These are phyloP conservation scores for Amphipoea oculea DNA, from an alignment of 2,888 invertebrate species.

Conservation along the genomic window DNA sequence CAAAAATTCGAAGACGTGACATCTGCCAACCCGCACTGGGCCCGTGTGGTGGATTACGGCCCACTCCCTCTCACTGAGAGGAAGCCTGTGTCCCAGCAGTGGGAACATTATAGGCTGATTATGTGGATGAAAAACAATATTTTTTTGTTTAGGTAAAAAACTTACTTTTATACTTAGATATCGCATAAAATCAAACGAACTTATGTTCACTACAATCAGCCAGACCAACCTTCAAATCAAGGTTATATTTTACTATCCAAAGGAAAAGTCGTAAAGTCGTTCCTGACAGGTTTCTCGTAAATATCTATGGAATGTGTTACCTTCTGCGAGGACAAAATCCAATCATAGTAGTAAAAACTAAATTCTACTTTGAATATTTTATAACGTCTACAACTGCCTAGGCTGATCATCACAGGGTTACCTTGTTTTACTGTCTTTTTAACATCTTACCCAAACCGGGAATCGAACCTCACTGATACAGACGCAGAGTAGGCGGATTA, in stretches of 20 bases:
- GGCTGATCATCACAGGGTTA: neutral
- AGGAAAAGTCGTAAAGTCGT: constrained; percentile 46
- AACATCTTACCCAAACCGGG: neutral
- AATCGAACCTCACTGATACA: constrained; percentile 2
- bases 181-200: constrained; percentile 26
- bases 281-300: constrained; percentile 19
- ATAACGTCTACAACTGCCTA: neutral
- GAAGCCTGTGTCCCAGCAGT: too few species aligned
- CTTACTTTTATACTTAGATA: neutral
- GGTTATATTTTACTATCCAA: constrained; percentile 50
- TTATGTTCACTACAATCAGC: constrained; percentile 13
- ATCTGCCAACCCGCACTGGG: too few species aligned
- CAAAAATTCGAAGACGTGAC: too few species aligned
- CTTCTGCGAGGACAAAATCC: neutral
- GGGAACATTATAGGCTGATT: too few species aligned
- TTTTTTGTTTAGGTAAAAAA: neutral
- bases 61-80: too few species aligned
- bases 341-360: constrained; percentile 9
- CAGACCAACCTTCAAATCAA: constrained; percentile 35
- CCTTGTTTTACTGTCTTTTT: neutral
- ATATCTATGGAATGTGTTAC: neutral
- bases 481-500: neutral
- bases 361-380: constrained; percentile 1
- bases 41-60: too few species aligned
- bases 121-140: too few species aligned